These are phyloP conservation scores for Chymomyza fuscimana DNA, from an alignment of 2,888 invertebrate species.

Conservation along the genomic window DNA sequence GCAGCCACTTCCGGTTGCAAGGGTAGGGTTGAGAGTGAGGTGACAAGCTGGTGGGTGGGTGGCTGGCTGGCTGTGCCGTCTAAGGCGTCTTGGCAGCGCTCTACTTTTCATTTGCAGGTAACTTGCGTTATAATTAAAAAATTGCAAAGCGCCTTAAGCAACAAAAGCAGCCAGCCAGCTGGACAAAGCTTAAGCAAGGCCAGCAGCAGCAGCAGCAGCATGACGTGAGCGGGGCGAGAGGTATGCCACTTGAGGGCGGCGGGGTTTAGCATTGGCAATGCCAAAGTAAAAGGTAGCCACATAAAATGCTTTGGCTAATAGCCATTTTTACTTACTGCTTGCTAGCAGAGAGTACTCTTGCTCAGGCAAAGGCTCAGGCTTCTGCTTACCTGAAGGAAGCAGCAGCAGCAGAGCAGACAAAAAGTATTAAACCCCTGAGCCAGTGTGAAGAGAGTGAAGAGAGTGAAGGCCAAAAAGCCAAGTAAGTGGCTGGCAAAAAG, in stretches of 20 bases:
- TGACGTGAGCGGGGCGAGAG: neutral
- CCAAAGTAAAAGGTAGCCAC: slow-evolving; percentile 59
- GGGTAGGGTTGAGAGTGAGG: neutral
- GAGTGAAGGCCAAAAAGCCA: slow-evolving; percentile 64
- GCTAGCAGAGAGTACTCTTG: slow-evolving; percentile 3
- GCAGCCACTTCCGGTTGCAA: slow-evolving; percentile 45
- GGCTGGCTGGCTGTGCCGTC: neutral
- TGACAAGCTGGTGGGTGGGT: neutral
- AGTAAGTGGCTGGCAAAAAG: slow-evolving; percentile 50
- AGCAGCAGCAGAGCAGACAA: neutral
- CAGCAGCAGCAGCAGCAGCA: neutral
- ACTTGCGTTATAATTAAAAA: slow-evolving; percentile 74
- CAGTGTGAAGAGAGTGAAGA: neutral
- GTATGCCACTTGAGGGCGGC: slow-evolving; percentile 1
- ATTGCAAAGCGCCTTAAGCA: slow-evolving; percentile 75
- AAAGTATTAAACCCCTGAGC: neutral
- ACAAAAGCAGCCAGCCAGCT: slow-evolving; percentile 42
- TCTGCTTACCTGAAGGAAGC: slow-evolving; percentile 50
- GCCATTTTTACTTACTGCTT: slow-evolving; percentile 73
- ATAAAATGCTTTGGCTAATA: slow-evolving; percentile 72
- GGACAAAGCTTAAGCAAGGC: slow-evolving; percentile 1
- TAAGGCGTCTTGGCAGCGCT: slow-evolving; percentile 63
- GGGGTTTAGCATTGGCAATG: slow-evolving; percentile 40
- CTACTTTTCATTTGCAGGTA: slow-evolving; percentile 71
- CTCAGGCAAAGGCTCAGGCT: no score